phyloP scores from a whole-genome alignment of 2,113 vertebrate species.

The Protobothrops mucrosquamatus region DNA sequence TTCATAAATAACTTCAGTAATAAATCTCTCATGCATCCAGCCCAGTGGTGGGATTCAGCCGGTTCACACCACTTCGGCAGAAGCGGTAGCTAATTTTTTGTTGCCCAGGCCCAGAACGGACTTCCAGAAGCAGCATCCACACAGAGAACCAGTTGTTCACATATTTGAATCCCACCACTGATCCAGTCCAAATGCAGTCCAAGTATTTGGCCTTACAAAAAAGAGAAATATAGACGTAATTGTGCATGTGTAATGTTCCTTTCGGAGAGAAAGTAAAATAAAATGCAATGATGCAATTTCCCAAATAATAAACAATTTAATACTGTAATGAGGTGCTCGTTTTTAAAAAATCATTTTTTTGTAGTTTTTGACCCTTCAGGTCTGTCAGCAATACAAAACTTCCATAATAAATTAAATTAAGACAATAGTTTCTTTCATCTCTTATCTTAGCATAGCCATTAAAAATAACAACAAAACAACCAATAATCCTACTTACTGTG shows the following conservation, averaged over 20 bases:
- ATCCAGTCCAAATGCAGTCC: not conserved
- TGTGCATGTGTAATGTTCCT: not conserved
- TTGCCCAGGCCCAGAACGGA: no score
- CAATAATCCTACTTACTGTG: constrained; percentile 15
- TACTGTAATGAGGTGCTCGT: no score
- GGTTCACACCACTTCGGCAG: no score
- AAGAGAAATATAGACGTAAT: not conserved
- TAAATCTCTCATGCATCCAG: not conserved
- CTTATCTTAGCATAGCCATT: constrained; percentile 21
- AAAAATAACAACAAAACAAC: constrained; percentile 1
- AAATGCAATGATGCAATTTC: not conserved
- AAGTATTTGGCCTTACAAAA: not conserved
- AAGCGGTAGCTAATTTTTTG: no score
- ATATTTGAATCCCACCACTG: no score
- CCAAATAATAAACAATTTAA: not conserved
- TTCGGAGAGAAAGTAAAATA: not conserved
- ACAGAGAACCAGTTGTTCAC: no score
- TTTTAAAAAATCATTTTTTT: not conserved
- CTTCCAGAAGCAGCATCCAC: no score
- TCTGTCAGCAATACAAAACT: constrained; percentile 42
- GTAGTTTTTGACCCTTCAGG: constrained; percentile 50
- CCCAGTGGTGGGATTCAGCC: not conserved
- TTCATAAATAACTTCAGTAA: not conserved
- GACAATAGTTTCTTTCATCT: constrained; percentile 43
- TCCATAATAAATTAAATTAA: constrained; percentile 56